These are phyloP conservation scores for Tubulanus polymorphus DNA, from an alignment of 2,888 invertebrate genomes.

Conservation along the genomic window DNA sequence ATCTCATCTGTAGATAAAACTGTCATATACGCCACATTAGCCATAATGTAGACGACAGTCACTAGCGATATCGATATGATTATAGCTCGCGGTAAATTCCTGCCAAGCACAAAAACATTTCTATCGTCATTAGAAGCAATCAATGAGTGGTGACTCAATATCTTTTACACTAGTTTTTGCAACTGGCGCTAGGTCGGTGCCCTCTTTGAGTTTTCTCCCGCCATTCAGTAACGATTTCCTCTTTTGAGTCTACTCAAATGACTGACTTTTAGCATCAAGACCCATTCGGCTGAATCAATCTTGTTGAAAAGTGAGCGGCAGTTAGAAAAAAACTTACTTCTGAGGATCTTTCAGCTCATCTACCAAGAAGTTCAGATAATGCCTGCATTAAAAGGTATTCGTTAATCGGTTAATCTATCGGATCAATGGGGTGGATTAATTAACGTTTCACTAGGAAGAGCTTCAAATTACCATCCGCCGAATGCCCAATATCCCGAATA, in stretches of 20 bases:
- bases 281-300: too few species aligned
- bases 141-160: too few species aligned
- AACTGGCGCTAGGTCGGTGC: too few species aligned
- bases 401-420: neutral
- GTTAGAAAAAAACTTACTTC: conserved; percentile 26
- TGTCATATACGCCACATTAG: conserved; percentile 42
- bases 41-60: conserved; percentile 35
- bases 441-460: too few species aligned
- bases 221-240: too few species aligned
- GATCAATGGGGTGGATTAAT: too few species aligned
- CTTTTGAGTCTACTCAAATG: too few species aligned
- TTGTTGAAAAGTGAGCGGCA: too few species aligned
- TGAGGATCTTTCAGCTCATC: conserved; percentile 50
- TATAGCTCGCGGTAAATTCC: conserved; percentile 42
- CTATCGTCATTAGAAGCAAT: too few species aligned
- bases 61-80: conserved; percentile 39
- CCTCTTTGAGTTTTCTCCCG: too few species aligned
- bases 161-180: too few species aligned
- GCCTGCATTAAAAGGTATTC: conserved; percentile 30
- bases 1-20: conserved; percentile 42
- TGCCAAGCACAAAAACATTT: conserved; percentile 25
- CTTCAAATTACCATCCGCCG: conserved; percentile 20
- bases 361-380: conserved; percentile 47
- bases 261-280: too few species aligned
- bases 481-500: conserved; percentile 20